These are phyloP conservation scores for Carcinoscorpius rotundicauda DNA, from an alignment of 1,140 invertebrate genomes.

Conservation along the genomic window DNA sequence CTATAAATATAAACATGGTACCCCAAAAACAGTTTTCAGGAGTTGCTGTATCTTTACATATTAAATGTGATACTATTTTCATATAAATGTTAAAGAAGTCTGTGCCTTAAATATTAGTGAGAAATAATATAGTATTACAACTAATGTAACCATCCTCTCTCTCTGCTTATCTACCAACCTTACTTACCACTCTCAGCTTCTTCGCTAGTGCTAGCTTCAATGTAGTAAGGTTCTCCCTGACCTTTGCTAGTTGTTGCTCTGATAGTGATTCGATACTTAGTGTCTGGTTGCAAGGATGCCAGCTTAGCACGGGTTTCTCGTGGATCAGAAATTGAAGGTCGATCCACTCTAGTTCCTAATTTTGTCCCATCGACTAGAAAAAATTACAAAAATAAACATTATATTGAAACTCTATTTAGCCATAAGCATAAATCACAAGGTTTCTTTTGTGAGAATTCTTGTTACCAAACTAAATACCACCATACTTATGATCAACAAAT, in stretches of 20 bases:
- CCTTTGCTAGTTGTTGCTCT: constrained; percentile 69
- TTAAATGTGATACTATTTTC: no score
- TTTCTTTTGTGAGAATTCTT: no score
- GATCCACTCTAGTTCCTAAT: constrained; percentile 48
- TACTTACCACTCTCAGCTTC: constrained; percentile 16
- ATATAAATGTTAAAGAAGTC: no score
- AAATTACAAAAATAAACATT: neutral
- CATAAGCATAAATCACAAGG: no score
- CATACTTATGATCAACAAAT: no score
- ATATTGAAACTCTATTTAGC: no score
- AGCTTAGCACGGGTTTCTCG: constrained; percentile 65
- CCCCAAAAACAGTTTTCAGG: neutral
- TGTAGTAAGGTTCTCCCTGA: constrained; percentile 45
- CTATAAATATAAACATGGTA: neutral
- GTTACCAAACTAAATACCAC: no score
- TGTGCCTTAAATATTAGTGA: neutral
- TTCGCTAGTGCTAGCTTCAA: constrained; percentile 25
- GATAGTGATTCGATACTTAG: constrained; percentile 75
- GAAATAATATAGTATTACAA: neutral
- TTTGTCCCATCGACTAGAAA: constrained; percentile 31
- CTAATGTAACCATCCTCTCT: no score
- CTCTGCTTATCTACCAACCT: neutral
- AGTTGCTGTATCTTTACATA: no score
- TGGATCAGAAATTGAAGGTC: constrained; percentile 62
- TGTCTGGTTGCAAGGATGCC: constrained; percentile 63